Percentiles rank a stretch among this genome's conserved stretches.
These are phyloP conservation scores for Drosophila teissieri DNA, from an alignment of 1,140 invertebrate genomes.

Conservation along the genomic window DNA sequence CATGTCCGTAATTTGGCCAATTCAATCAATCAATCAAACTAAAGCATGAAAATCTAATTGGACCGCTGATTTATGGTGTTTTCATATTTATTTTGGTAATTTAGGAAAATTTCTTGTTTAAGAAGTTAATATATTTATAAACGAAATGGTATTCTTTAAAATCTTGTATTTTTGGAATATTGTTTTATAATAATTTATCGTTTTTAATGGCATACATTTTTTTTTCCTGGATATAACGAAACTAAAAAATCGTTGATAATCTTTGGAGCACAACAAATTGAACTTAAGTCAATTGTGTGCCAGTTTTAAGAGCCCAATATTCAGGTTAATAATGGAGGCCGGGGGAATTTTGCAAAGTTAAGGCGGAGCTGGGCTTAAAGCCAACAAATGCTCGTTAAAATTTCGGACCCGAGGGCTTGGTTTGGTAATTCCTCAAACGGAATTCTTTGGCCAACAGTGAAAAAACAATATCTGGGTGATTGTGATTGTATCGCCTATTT, in stretches of 20 bases:
- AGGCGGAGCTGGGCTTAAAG: conserved; percentile 39
- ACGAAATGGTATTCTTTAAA: background rate
- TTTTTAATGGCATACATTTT: background rate
- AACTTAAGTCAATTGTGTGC: conserved; percentile 33
- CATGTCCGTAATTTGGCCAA: conserved; percentile 36
- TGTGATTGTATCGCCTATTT: conserved; percentile 73
- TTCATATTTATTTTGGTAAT: background rate
- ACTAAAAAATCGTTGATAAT: conserved; percentile 19
- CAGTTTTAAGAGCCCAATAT: conserved; percentile 24
- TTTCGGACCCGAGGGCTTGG: conserved; percentile 72
- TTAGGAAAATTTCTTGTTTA: background rate
- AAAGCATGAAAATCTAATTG: conserved; percentile 56
- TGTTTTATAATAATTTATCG: too few relatives aligned
- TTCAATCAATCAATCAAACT: conserved; percentile 62
- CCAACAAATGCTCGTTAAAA: conserved; percentile 64
- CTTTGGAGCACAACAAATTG: conserved; percentile 35
- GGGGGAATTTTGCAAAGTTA: conserved; percentile 44
- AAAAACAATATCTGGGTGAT: conserved; percentile 63
- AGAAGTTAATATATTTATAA: background rate
- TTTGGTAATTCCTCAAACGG: conserved; percentile 63
- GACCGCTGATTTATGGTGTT: conserved; percentile 37
- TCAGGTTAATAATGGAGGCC: conserved; percentile 15
- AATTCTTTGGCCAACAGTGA: conserved; percentile 62
- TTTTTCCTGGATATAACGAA: too few relatives aligned
- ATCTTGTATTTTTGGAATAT: too few relatives aligned